These are phyloP conservation scores for Oxystoma pomonae DNA, from an alignment of 2,888 invertebrate genomes.

Conservation along the genomic window DNA sequence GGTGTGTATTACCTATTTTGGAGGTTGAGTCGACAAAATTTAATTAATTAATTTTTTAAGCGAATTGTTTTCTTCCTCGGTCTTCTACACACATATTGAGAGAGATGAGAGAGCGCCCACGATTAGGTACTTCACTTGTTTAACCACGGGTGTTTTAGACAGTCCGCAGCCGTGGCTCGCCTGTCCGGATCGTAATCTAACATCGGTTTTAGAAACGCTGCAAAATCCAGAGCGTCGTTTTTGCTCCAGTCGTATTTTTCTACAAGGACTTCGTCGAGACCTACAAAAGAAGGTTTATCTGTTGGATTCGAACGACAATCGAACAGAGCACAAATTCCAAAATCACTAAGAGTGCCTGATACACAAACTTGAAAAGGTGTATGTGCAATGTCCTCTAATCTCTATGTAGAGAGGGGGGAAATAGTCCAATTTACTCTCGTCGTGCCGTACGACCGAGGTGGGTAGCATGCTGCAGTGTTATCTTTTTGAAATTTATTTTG, in stretches of 20 bases:
- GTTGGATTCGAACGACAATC: too few relatives aligned
- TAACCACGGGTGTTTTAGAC: conserved; percentile 94
- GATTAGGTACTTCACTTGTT: conserved; percentile 42
- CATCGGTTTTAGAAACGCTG: conserved; percentile 95
- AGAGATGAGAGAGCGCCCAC: not conserved
- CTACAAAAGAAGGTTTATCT: not conserved
- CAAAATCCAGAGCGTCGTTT: conserved; percentile 85
- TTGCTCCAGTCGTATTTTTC: conserved; percentile 97
- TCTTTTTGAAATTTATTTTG: too few relatives aligned
- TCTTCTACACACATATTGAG: not conserved
- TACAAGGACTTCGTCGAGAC: conserved; percentile 86
- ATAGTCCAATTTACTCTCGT: too few relatives aligned
- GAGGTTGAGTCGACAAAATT: not conserved
- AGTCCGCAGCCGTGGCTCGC: conserved; percentile 91
- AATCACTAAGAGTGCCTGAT: too few relatives aligned
- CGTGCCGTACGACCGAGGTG: too few relatives aligned
- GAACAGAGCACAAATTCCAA: too few relatives aligned
- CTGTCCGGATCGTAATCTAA: conserved; percentile 90
- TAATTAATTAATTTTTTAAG: not conserved
- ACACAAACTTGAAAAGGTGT: too few relatives aligned
- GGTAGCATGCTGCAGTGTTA: too few relatives aligned
- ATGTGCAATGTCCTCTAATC: too few relatives aligned
- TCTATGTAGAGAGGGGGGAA: too few relatives aligned
- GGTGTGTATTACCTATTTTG: not conserved
- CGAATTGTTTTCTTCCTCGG: not conserved